Evolutionary conservation across 2,888 invertebrate species (phyloP), one percentile per base, ranked within the genome.

Genomic region (Eristalis intricaria): DNA sequence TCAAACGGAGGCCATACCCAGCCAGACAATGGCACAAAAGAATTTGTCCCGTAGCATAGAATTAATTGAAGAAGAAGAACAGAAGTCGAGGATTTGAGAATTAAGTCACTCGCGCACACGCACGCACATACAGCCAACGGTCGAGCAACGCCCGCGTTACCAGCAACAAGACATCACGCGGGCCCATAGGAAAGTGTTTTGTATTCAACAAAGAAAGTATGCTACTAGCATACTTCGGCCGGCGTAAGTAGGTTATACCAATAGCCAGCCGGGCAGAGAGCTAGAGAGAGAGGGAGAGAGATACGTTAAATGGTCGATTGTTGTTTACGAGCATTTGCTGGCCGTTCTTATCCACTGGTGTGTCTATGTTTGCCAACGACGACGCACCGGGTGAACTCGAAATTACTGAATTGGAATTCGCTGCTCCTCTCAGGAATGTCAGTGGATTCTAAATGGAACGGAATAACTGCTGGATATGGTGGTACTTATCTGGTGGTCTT

Each of bases 301-400:
- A n/a, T n/a, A n/a, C n/a, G n/a, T n/a, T n/a, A n/a, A n/a, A 85
- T 82, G 77, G 82, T 65, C 85, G 70, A 82, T 86, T 81, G 85
- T 78, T 82, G 73, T 82, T 70, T 66, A 32, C 32, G 32, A 32
- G 32, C 10, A 43, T 68, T 77, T 68, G 77, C 77, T 76, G 76
- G 69, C 71, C 81, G 77, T 81, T 81, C 81, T 81, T 73, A 43
- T 38, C 71, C 50, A 35, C 7, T 26, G 32, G 19, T 29, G 40
- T 79, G 43, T 40, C 73, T 75, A 40, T 80, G 15, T 84, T 79
- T 75, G 84, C 61, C 56, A 74, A 64, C 60, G 50, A 64, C 60
- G 50, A 32, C 60, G 50, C 56, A 68, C 19, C 38, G 66, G 76
- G 71, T 81, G 68, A 73, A 60, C 29, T 77, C 64, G 43, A 83